Base-by-base conservation (phyloP, 30 jellyfish, hydroid and myxozoan species). In the Pelagia noctiluca region DNA sequence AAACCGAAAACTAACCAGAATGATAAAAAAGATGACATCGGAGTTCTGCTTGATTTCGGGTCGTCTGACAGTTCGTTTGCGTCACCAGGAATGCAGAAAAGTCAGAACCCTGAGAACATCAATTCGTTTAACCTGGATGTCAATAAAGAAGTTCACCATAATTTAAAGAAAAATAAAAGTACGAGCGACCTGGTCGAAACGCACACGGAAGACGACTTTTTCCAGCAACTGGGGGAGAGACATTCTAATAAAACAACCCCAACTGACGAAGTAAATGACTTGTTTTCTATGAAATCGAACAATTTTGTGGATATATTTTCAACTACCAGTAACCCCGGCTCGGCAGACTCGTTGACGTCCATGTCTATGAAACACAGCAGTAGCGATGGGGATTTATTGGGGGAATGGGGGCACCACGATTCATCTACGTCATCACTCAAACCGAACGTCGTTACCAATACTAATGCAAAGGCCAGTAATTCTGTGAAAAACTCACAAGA, bases 161-260 rank as follows among this genome's bases (percentile, higher is more conserved):
- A 85, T 30, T 24, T 85, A 26, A 85, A 85, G 74, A 85, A 85
- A 35, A 85, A 85, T 63, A 63, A 64, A 65, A 85, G 95, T 64
- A 50, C 84, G 0, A 74, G 75, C 50, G 89, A 75, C 26, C 61
- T 85, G 10, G 4, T 63, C 26, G 82, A 69, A 3, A 36, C 48
- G 30, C 84, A 71, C 71, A 12, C 19, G 22, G 94, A 83, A 25
- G 94, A 83, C 22, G 94, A 83, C 30, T 73, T 71, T 32, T 83
- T 83, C 75, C 75, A 71, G 22, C 87, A 76, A 52, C 50, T 83
- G 0, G 42, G 63, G 1, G 82, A 63, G 36, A 36, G 82, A 36
- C 81, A 60, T 47, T 52, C 57, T 42, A 70, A 11, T 52, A 30
- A 33, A 33, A 30, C 63, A 13, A 22, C 10, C 23, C 60, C 10